phyloP scores from a whole-genome alignment of 2,113 vertebrate species.

The Scytalopus superciliaris region DNA sequence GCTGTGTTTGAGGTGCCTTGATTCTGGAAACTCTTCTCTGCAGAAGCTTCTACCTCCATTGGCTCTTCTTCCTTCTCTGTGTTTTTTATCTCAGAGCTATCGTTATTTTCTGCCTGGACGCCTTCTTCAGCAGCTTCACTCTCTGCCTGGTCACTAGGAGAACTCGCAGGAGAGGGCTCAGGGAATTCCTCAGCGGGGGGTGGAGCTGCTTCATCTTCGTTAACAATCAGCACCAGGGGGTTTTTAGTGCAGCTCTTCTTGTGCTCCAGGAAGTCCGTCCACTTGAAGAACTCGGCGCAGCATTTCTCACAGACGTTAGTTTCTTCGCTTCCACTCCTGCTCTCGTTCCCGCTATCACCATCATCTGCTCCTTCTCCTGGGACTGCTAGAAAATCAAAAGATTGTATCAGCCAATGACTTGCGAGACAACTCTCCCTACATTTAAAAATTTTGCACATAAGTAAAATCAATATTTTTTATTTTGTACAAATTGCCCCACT shows the following conservation, averaged over 20 bases:
- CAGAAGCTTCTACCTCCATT: conserved; percentile 89
- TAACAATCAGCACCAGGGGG: conserved; percentile 92
- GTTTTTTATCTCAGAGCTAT: conserved; percentile 77
- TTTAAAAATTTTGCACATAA: conserved; percentile 87
- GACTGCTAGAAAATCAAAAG: conserved; percentile 83
- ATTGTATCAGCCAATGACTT: conserved; percentile 79
- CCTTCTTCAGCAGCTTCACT: conserved; percentile 89
- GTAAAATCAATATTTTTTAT: conserved; percentile 93
- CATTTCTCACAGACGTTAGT: conserved; percentile 93
- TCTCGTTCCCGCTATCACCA: conserved; percentile 91
- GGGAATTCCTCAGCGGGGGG: conserved; percentile 81
- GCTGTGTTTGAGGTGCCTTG: conserved; percentile 79
- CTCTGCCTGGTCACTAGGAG: conserved; percentile 86
- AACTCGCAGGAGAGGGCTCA: conserved; percentile 87
- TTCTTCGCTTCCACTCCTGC: conserved; percentile 93
- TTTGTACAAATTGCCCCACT: conserved; percentile 92
- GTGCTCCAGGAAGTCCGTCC: conserved; percentile 95
- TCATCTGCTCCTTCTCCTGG: conserved; percentile 89
- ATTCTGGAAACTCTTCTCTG: conserved; percentile 80
- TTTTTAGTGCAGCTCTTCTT: conserved; percentile 92
- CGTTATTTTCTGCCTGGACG: conserved; percentile 76
- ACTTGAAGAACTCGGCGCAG: conserved; percentile 98
- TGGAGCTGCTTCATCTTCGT: conserved; percentile 88
- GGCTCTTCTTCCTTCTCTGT: conserved; percentile 87
- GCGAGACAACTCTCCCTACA: conserved; percentile 74